These are phyloP conservation scores for Cacoxenus indagator DNA, from an alignment of 2,888 invertebrate species.

Conservation along the genomic window DNA sequence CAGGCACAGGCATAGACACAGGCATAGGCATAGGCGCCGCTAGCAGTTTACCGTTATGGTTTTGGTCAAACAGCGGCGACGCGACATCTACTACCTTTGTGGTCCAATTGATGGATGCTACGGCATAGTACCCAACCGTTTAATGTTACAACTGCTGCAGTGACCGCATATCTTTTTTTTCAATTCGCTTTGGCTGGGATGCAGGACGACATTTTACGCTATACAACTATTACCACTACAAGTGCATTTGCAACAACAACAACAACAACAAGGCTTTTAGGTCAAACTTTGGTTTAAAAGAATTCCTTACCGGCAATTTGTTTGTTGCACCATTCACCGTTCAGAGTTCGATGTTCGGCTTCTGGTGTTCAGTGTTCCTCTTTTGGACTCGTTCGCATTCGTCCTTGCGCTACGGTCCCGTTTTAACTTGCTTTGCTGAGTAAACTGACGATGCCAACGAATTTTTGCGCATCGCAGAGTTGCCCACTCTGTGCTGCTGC, in stretches of 20 bases:
- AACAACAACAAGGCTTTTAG: background rate
- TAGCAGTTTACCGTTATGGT: background rate
- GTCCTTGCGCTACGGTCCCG: background rate
- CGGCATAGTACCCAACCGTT: background rate
- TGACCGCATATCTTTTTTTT: background rate
- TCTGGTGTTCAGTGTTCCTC: too few relatives aligned
- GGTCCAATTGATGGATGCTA: background rate
- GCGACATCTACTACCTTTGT: background rate
- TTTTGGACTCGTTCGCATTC: too few relatives aligned
- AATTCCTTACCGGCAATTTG: background rate
- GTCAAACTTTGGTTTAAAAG: background rate
- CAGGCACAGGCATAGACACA: background rate
- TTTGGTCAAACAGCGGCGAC: background rate
- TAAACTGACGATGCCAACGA: background rate
- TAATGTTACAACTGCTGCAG: background rate
- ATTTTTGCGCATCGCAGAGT: background rate
- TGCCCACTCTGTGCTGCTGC: too few relatives aligned
- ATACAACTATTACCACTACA: too few relatives aligned
- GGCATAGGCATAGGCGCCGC: background rate
- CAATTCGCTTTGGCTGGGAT: background rate
- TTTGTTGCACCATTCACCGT: background rate
- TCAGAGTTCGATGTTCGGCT: background rate
- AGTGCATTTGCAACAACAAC: background rate
- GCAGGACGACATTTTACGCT: background rate
- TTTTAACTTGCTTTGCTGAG: background rate